Conservation (phyloP, 1,140 invertebrate species). For the Penaeus chinensis region DNA sequence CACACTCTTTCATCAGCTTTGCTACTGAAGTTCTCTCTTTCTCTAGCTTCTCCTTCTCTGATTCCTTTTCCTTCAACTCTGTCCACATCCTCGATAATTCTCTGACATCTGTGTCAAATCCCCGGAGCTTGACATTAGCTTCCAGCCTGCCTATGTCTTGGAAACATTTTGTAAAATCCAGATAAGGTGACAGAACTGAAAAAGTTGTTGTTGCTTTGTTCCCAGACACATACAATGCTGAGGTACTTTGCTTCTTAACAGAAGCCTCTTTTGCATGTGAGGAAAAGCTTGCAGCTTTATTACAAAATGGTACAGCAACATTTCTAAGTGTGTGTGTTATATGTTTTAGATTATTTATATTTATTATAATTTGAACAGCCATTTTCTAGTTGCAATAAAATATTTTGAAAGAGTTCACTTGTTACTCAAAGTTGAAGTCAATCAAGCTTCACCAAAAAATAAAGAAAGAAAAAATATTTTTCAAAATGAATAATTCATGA, state of each 20-base stretch:
- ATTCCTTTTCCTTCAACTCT: slow-evolving; percentile 22
- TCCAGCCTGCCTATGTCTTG: slow-evolving; percentile 18
- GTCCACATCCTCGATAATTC: slow-evolving; percentile 18
- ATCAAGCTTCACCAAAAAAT: no score
- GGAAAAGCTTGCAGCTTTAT: no score
- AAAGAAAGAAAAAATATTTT: no score
- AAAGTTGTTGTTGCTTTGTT: slow-evolving; percentile 25
- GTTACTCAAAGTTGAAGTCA: no score
- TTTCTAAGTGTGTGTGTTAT: no score
- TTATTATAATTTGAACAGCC: no score
- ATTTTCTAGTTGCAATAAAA: no score
- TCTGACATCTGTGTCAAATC: slow-evolving; percentile 20
- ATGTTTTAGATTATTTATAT: no score
- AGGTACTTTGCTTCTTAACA: not conserved
- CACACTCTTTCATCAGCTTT: slow-evolving; percentile 5
- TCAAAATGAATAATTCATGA: no score
- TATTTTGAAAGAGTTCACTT: no score
- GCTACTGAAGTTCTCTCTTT: slow-evolving; percentile 23
- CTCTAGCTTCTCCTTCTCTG: slow-evolving; percentile 5
- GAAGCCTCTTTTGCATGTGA: no score
- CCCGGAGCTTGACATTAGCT: slow-evolving; percentile 17
- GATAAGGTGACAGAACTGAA: slow-evolving; percentile 33
- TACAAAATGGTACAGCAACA: no score
- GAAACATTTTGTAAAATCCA: slow-evolving; percentile 40
- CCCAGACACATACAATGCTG: slow-evolving; percentile 47